Conservation (phyloP, 2,797 vertebrate species). For the Thaleichthys pacificus region DNA sequence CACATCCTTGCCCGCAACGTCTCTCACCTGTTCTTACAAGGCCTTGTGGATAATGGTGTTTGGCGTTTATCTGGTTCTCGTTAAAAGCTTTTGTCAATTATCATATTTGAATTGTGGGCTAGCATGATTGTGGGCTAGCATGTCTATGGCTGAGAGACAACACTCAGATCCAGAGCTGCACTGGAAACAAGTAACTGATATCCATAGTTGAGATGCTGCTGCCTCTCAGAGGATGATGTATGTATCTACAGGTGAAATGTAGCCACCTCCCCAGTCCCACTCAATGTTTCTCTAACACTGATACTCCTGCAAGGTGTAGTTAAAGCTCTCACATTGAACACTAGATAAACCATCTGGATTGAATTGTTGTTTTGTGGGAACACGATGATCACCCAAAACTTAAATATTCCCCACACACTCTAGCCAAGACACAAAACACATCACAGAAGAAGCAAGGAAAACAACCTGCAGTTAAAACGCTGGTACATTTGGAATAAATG, state of each 20-base stretch:
- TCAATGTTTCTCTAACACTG: not conserved
- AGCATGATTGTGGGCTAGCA: not conserved
- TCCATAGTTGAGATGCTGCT: constrained; percentile 53
- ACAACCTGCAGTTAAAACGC: too few species aligned
- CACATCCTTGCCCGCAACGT: not conserved
- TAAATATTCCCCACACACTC: too few species aligned
- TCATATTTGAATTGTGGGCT: not conserved
- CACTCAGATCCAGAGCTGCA: not conserved
- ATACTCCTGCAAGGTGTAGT: too few species aligned
- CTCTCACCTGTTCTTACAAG: not conserved
- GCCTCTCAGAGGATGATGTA: constrained; percentile 57
- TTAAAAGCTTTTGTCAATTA: too few species aligned
- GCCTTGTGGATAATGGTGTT: not conserved
- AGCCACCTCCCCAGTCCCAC: not conserved
- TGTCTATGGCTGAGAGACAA: not conserved
- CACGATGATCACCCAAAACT: constrained; percentile 26
- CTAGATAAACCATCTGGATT: not conserved
- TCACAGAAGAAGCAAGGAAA: too few species aligned
- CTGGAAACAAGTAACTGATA: not conserved
- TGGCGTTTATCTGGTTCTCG: not conserved
- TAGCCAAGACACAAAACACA: too few species aligned
- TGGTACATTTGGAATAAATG: too few species aligned
- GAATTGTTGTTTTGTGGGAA: constrained; percentile 22
- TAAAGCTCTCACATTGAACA: not conserved
- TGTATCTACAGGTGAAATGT: constrained; percentile 11